These are phyloP conservation scores for Dryococelus australis DNA, from an alignment of 2,888 invertebrate species.

Conservation along the genomic window DNA sequence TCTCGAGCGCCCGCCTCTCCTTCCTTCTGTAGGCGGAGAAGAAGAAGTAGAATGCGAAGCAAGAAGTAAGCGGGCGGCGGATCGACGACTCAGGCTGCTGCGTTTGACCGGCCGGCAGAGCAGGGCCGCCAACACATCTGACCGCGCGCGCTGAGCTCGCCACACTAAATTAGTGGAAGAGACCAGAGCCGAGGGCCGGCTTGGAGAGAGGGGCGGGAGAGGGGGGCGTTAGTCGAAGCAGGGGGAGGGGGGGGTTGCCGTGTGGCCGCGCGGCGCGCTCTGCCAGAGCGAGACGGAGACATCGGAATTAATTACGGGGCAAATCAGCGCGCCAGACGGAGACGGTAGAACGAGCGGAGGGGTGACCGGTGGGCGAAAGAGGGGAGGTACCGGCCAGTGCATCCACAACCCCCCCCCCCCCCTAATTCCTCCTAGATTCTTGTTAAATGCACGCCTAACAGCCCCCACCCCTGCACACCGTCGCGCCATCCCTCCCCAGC, in stretches of 20 bases:
- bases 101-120: background rate
- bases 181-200: constrained; percentile 37
- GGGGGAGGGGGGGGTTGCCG: constrained; percentile 36
- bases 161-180: constrained; percentile 43
- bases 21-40: too few species aligned
- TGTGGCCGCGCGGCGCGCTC: background rate
- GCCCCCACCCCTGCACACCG: background rate
- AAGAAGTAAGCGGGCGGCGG: too few species aligned
- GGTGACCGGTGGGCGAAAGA: constrained; percentile 30
- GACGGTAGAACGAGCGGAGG: constrained; percentile 29
- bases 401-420: constrained; percentile 24
- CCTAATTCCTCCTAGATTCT: too few species aligned
- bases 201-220: constrained; percentile 34
- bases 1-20: too few species aligned
- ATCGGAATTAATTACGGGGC: constrained; percentile 45
- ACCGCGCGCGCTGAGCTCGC: constrained; percentile 35
- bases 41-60: too few species aligned
- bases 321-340: constrained; percentile 42
- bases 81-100: too few species aligned
- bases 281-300: constrained; percentile 25
- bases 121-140: constrained; percentile 36
- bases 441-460: constrained; percentile 6
- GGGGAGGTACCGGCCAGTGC: constrained; percentile 29
- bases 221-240: background rate
- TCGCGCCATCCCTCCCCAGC: background rate